Evolutionary conservation across 1,140 invertebrate genomes (phyloP).

Genomic region (Pogonus chalceus): DNA sequence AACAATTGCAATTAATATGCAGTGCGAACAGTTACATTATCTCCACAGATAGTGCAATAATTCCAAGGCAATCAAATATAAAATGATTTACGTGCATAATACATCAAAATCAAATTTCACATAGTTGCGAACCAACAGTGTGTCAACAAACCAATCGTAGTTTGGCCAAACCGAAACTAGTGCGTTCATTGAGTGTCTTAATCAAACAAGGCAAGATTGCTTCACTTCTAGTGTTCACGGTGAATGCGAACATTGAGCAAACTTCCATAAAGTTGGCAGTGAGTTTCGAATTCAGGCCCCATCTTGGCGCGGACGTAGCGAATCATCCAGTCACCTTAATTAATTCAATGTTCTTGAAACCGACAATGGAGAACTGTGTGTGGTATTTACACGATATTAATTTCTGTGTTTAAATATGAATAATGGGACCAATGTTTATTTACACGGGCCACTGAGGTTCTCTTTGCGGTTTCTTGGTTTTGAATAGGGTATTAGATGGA

Average conservation of each 20-base stretch:
- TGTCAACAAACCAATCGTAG: background rate
- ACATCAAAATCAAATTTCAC: background rate
- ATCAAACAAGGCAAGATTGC: constrained; percentile 4
- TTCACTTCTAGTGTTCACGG: background rate
- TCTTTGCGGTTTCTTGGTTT: no score
- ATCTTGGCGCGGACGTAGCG: background rate
- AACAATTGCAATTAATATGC: no score
- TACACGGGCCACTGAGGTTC: no score
- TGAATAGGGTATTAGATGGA: no score
- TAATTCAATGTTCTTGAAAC: constrained; percentile 5
- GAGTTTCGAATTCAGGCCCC: background rate
- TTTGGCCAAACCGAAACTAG: background rate
- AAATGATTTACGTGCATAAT: background rate
- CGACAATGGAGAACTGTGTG: background rate
- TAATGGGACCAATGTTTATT: constrained; percentile 2
- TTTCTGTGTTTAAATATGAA: constrained; percentile 7
- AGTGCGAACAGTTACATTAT: no score
- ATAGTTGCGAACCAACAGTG: background rate
- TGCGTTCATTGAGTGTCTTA: background rate
- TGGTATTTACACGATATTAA: constrained; percentile 5
- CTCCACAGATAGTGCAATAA: no score
- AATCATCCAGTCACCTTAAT: constrained; percentile 5
- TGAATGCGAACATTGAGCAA: background rate
- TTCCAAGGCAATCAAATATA: no score
- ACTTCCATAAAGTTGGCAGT: background rate